Evolutionary conservation across 64 coral and sea anemone species (phyloP).

Genomic region (Dendronephthya gigantea): DNA sequence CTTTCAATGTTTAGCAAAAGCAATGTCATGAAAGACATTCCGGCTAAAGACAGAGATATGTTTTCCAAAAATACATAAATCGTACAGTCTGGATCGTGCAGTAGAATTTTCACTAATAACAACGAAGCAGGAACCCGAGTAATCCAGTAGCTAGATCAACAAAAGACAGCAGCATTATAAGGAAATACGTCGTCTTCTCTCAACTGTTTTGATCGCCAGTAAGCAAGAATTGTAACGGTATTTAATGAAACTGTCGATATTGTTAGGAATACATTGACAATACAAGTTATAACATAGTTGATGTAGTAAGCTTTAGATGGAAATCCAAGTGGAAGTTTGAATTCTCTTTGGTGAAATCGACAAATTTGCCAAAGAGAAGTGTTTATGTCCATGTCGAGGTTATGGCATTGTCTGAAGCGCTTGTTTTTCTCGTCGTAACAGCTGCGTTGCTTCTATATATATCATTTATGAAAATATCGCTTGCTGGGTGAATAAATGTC

Average conservation of each 20-base stretch:
- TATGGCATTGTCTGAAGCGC: too few relatives aligned
- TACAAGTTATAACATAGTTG: neutral
- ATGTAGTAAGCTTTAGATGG: neutral
- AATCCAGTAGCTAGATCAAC: neutral
- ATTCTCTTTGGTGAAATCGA: too few relatives aligned
- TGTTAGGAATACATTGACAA: neutral
- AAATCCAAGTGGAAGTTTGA: neutral
- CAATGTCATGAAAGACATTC: neutral
- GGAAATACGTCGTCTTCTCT: neutral
- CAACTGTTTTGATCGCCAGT: neutral
- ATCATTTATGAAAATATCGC: too few relatives aligned
- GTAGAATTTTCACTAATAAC: neutral
- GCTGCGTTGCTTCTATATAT: too few relatives aligned
- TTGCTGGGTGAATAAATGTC: too few relatives aligned
- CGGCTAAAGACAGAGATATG: neutral
- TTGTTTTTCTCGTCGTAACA: too few relatives aligned
- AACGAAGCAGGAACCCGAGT: neutral
- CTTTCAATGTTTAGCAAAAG: neutral
- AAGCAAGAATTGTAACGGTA: neutral
- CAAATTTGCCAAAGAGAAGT: too few relatives aligned
- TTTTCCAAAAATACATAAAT: neutral
- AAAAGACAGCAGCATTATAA: neutral
- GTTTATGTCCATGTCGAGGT: too few relatives aligned
- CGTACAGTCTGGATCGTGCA: neutral
- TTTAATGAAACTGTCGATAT: neutral